Evolutionary conservation across 2,888 invertebrate species (phyloP).

Genomic region (Plagiodera versicolora): DNA sequence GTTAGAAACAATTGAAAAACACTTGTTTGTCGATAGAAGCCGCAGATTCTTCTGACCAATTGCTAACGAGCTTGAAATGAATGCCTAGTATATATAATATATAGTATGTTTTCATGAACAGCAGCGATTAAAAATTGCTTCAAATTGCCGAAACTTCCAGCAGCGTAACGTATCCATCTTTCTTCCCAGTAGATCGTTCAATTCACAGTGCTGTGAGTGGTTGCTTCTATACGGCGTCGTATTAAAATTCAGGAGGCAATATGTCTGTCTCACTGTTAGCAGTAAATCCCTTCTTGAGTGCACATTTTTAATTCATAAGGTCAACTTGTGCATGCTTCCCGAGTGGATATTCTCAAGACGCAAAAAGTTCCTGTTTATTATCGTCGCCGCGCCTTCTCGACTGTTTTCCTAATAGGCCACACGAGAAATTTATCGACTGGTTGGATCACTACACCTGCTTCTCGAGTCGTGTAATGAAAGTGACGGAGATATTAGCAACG

Average conservation of each 20-base stretch:
- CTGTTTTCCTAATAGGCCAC: constrained; percentile 19
- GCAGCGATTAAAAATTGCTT: too few species aligned
- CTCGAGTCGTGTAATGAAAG: background rate
- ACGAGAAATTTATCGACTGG: constrained; percentile 12
- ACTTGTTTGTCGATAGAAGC: too few species aligned
- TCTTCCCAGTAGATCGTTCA: too few species aligned
- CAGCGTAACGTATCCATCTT: too few species aligned
- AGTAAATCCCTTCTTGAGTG: constrained; percentile 17
- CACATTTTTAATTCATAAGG: constrained; percentile 27
- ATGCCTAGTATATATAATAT: too few species aligned
- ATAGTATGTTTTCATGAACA: too few species aligned
- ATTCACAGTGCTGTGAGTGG: background rate
- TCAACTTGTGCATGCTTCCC: constrained; percentile 22
- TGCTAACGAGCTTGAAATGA: too few species aligned
- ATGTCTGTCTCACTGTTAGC: constrained; percentile 4
- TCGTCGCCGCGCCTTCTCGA: constrained; percentile 16
- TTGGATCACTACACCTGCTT: constrained; percentile 6
- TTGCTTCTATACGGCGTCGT: background rate
- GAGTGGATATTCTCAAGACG: constrained; percentile 15
- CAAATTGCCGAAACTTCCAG: too few species aligned
- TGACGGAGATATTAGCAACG: background rate
- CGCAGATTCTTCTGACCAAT: too few species aligned
- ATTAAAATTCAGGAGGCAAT: constrained; percentile 2
- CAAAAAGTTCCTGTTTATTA: constrained; percentile 23
- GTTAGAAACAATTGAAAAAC: too few species aligned